phyloP scores from a whole-genome alignment of 2,797 vertebrate species.

The Enteromius anoplus region DNA sequence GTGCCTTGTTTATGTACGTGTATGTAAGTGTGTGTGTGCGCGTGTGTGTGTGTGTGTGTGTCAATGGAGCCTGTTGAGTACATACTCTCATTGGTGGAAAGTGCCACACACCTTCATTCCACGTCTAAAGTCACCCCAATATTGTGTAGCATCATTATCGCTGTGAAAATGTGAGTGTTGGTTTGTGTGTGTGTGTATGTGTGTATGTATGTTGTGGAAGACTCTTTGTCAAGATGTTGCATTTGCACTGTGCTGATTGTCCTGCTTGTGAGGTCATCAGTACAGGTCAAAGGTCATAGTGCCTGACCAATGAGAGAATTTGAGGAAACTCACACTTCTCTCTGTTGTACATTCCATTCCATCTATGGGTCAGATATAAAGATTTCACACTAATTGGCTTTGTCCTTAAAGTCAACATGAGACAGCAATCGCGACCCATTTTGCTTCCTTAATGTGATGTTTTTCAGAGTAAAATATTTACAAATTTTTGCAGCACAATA shows the following conservation, averaged over 20 bases:
- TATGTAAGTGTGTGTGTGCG: conserved; percentile 49
- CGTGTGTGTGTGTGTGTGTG: conserved; percentile 26
- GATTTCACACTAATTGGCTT: conserved; percentile 35
- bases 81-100: conserved; percentile 55
- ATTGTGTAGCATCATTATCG: conserved; percentile 23
- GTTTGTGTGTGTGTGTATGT: conserved; percentile 21
- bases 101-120: conserved; percentile 54
- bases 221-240: conserved; percentile 39
- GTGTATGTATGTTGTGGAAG: conserved; percentile 28
- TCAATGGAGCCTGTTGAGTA: conserved; percentile 43
- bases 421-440: background rate
- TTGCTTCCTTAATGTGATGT: background rate
- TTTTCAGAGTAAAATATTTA: background rate
- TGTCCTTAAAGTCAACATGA: conserved; percentile 44
- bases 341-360: conserved; percentile 44
- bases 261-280: conserved; percentile 43
- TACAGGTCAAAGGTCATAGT: conserved; percentile 38
- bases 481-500: background rate
- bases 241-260: conserved; percentile 40
- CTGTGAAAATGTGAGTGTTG: conserved; percentile 44
- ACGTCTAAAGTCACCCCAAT: conserved; percentile 41
- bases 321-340: conserved; percentile 42
- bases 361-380: conserved; percentile 42
- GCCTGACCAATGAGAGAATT: conserved; percentile 43
- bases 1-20: conserved; percentile 37